These are phyloP conservation scores for Orycteropus afer DNA, from an alignment of 2,113 vertebrate genomes.

Conservation along the genomic window DNA sequence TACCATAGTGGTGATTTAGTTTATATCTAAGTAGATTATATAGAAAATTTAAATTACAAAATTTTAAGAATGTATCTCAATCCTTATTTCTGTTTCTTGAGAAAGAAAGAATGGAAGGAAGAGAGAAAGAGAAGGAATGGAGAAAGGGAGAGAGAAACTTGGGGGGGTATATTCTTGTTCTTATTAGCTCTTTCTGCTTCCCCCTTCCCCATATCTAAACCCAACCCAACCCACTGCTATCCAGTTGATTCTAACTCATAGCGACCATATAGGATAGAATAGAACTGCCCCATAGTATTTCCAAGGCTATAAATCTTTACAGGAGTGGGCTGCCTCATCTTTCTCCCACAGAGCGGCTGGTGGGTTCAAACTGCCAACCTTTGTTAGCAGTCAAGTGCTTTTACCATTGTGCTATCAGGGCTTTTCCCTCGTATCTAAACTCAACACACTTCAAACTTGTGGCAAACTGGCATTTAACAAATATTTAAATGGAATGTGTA, in stretches of 20 bases:
- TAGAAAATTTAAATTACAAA: neutral
- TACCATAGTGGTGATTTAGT: conserved; percentile 8
- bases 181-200: neutral
- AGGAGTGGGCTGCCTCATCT: too few species aligned
- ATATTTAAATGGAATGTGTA: conserved; percentile 69
- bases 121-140: neutral
- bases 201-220: accelerated
- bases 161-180: neutral
- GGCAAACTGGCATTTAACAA: neutral
- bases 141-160: neutral
- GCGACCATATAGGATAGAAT: too few species aligned
- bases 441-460: conserved; percentile 13
- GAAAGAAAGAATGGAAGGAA: neutral
- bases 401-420: neutral
- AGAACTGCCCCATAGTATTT: too few species aligned
- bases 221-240: too few species aligned
- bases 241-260: too few species aligned
- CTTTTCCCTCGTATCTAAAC: neutral
- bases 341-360: neutral
- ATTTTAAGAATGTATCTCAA: neutral
- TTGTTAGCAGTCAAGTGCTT: neutral
- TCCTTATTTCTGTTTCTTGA: neutral
- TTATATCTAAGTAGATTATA: conserved; percentile 22
- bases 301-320: too few species aligned
- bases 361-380: neutral